Conservation (phyloP, 2,113 vertebrate species). For the Acanthochromis polyacanthus region DNA sequence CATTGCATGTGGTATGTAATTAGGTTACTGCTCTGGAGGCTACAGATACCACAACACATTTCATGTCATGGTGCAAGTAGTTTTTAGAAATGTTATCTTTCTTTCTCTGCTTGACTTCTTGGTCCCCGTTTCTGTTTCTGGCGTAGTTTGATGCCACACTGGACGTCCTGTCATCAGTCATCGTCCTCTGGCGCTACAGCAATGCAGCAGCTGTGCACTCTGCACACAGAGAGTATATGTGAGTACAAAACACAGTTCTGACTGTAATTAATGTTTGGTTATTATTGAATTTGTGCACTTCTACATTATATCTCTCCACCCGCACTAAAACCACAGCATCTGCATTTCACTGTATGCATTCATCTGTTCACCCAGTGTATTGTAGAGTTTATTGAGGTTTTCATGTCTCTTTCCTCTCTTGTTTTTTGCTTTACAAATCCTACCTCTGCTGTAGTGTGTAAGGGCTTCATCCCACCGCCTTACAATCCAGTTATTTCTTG, state of each 20-base stretch:
- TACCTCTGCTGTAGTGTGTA: not conserved
- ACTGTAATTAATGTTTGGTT: constrained; percentile 25
- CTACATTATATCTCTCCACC: not conserved
- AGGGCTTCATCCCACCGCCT: not conserved
- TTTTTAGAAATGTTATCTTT: no score
- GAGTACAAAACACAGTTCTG: constrained; percentile 79
- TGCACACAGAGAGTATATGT: constrained; percentile 97
- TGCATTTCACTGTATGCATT: not conserved
- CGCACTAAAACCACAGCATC: not conserved
- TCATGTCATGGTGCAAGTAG: no score
- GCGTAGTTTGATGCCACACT: constrained; percentile 95
- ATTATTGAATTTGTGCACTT: not conserved
- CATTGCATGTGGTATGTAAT: no score
- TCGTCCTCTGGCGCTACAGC: constrained; percentile 98
- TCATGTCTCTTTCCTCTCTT: not conserved
- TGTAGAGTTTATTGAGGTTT: not conserved
- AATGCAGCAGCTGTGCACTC: constrained; percentile 98
- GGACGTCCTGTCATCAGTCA: constrained; percentile 95
- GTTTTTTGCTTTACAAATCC: no score
- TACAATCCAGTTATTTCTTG: not conserved
- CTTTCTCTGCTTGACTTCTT: not conserved
- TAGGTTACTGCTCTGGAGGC: no score
- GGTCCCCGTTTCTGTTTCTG: constrained; percentile 15
- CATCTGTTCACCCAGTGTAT: not conserved
- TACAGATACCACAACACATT: no score